These are phyloP conservation scores for Phthorimaea operculella DNA, from an alignment of 1,140 invertebrate genomes.

Conservation along the genomic window DNA sequence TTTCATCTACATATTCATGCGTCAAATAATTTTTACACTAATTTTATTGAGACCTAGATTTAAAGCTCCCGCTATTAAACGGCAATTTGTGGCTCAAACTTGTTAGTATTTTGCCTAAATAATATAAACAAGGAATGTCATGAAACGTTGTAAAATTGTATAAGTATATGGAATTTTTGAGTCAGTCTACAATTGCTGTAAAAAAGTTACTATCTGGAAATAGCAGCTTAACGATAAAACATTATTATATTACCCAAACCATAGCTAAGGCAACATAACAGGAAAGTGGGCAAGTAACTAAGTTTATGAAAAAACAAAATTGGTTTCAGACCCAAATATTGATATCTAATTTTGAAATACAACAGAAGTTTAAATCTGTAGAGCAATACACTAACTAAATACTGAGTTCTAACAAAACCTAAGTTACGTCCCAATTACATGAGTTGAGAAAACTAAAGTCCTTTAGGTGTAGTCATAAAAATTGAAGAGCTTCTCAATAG, in stretches of 20 bases:
- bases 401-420: background rate
- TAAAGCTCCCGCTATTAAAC: constrained; percentile 17
- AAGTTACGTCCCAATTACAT: constrained; percentile 22
- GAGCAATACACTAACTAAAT: background rate
- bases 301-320: no score
- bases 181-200: background rate
- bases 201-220: no score
- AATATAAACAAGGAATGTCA: constrained; percentile 19
- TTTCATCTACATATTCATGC: constrained; percentile 5
- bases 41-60: constrained; percentile 22
- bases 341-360: no score
- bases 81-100: constrained; percentile 14
- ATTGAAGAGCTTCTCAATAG: constrained; percentile 16
- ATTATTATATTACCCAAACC: no score
- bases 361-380: background rate
- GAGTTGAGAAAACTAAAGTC: constrained; percentile 19
- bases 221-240: no score
- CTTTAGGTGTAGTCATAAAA: background rate
- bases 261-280: no score
- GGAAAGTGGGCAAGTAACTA: no score
- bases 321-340: no score
- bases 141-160: constrained; percentile 13
- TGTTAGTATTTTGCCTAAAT: constrained; percentile 2
- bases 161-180: background rate
- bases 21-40: constrained; percentile 17